These are phyloP conservation scores for Desmodus rotundus DNA, from an alignment of 2,113 vertebrate species.

Conservation along the genomic window DNA sequence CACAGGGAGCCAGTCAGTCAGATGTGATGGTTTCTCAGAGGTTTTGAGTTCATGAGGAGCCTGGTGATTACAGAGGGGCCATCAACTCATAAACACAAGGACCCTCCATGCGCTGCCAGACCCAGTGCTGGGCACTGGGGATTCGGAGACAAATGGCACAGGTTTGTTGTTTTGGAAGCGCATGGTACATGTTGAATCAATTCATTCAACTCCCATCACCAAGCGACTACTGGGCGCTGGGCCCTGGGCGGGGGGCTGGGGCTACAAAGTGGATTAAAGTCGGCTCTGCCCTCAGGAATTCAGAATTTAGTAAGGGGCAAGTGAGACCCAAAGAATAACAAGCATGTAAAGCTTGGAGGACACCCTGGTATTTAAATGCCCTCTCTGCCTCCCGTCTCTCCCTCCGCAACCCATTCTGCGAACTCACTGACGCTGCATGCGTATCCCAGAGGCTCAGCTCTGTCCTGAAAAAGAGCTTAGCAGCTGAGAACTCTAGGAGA, in stretches of 20 bases:
- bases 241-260: not conserved
- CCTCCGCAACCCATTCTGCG: too few species aligned
- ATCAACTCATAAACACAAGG: not conserved
- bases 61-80: not conserved
- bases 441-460: not conserved
- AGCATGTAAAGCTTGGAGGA: not conserved
- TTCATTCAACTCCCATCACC: accelerated
- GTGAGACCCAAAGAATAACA: not conserved
- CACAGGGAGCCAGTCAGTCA: not conserved
- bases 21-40: not conserved
- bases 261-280: not conserved
- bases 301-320: not conserved
- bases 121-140: not conserved
- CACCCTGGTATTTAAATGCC: not conserved
- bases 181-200: too few species aligned
- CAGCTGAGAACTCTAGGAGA: not conserved
- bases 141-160: not conserved
- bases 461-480: not conserved
- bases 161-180: not conserved
- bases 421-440: accelerated
- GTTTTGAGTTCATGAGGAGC: not conserved
- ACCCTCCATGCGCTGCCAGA: not conserved
- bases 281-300: not conserved
- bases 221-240: not conserved
- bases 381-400: not conserved